Conservation (phyloP, 2,888 invertebrate species). For the Griposia aprilina region DNA sequence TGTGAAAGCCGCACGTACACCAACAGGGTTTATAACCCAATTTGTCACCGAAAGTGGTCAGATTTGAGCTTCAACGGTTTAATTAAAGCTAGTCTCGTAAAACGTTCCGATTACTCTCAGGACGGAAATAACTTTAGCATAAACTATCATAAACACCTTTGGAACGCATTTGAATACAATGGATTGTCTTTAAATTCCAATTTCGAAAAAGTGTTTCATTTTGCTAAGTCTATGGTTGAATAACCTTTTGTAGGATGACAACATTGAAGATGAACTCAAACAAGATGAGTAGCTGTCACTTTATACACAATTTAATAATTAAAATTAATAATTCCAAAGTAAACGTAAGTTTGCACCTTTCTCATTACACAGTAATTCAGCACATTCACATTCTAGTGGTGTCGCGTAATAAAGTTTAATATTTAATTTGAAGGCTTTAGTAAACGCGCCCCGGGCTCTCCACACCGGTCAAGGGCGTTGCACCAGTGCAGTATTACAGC, state of each 20-base stretch:
- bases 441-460: slow-evolving; percentile 64
- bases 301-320: slow-evolving; percentile 10
- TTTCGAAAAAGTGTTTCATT: not conserved
- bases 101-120: slow-evolving; percentile 28
- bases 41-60: slow-evolving; percentile 56
- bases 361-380: slow-evolving; percentile 42
- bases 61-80: slow-evolving; percentile 56
- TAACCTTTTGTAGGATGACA: slow-evolving; percentile 16
- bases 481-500: slow-evolving; percentile 69
- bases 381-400: slow-evolving; percentile 43
- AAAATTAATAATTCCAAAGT: slow-evolving; percentile 33
- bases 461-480: slow-evolving; percentile 77
- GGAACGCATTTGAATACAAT: slow-evolving; percentile 10
- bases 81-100: slow-evolving; percentile 56
- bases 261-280: not conserved
- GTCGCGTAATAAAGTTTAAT: slow-evolving; percentile 72
- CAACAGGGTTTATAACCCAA: slow-evolving; percentile 46
- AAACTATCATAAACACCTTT: slow-evolving; percentile 28
- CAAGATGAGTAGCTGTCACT: not conserved
- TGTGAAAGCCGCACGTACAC: slow-evolving; percentile 37
- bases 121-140: slow-evolving; percentile 22
- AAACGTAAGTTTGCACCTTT: slow-evolving; percentile 33
- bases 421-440: slow-evolving; percentile 74
- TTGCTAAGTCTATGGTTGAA: not conserved
- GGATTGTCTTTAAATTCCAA: not conserved